Conservation (phyloP, 2,113 vertebrate genomes). For the Lepus americanus region DNA sequence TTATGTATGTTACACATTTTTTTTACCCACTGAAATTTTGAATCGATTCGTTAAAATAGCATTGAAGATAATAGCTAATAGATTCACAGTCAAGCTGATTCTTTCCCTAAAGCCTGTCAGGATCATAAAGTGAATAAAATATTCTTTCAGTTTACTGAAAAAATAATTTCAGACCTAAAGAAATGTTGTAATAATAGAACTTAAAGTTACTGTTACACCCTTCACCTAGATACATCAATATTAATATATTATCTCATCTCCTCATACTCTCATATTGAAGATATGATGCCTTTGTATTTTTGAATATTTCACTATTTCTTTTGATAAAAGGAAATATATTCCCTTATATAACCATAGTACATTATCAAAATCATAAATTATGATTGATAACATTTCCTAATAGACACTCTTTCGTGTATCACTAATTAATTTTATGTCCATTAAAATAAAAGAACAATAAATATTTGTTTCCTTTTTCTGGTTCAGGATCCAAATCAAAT, state of each 20-base stretch:
- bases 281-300: not conserved
- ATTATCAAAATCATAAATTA: conserved; percentile 34
- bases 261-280: not conserved
- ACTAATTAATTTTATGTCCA: not conserved
- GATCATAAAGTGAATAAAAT: not conserved
- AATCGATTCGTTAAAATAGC: not conserved
- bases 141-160: conserved; percentile 4
- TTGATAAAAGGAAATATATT: not conserved
- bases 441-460: not conserved
- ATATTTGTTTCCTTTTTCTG: not conserved
- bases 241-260: not conserved
- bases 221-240: not conserved
- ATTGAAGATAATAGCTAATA: not conserved
- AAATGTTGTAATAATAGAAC: not conserved
- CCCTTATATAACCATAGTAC: not conserved
- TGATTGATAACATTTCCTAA: not conserved
- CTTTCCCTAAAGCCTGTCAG: not conserved
- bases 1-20: not conserved
- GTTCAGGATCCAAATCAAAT: not conserved
- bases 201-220: not conserved
- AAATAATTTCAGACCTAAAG: conserved; percentile 12
- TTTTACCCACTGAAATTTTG: not conserved
- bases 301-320: not conserved
- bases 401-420: not conserved
- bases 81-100: not conserved